Evolutionary conservation across 2,888 invertebrate genomes (phyloP), one percentile per base, ranked within the genome.

Genomic region (Tetragnatha montana): DNA sequence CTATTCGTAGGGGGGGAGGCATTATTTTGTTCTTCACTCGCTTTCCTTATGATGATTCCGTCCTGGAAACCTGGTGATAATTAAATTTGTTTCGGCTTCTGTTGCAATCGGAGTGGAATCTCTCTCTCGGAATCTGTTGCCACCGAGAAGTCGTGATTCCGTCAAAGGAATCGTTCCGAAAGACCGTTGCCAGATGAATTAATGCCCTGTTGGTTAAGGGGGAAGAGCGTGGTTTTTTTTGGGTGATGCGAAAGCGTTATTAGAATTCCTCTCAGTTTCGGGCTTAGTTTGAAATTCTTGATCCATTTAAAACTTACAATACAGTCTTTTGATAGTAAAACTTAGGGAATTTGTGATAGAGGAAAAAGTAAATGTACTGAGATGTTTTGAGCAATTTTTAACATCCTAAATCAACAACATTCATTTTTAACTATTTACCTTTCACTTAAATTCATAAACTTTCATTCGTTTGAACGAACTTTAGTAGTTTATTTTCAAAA

Each of bases 81-180:
- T 82, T 73, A 82, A 74, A 74, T 82, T 82, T 82, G 21, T 82
- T 82, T 51, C 50, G n/a, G 76, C 47, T 74, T 35, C 35, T 35
- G 35, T 35, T 35, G 60, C 60, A 35, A 35, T 35, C 35, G 35
- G 35, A 35, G 60, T 10, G 4, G 14, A 60, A 17, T 4, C 60
- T 60, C 60, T 60, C 17, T 35, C 14, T 60, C 60, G 60, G 60
- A 60, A 60, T 60, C 60, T 17, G 60, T 17, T 60, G 17, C 60
- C 17, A 12, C 10, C 8, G 60, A 60, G 35, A 35, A 35, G 60
- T 60, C 60, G 60, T 60, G 60, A 60, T 60, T 60, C 60, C 12
- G 17, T 60, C 60, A 60, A 60, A 60, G 60, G 50, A 35, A 35
- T 50, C 50, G 76, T 50, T 76, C 60, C 12, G 17, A 60, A 17